Conservation (phyloP, 1,140 invertebrate genomes). For the Calycopis cecrops region DNA sequence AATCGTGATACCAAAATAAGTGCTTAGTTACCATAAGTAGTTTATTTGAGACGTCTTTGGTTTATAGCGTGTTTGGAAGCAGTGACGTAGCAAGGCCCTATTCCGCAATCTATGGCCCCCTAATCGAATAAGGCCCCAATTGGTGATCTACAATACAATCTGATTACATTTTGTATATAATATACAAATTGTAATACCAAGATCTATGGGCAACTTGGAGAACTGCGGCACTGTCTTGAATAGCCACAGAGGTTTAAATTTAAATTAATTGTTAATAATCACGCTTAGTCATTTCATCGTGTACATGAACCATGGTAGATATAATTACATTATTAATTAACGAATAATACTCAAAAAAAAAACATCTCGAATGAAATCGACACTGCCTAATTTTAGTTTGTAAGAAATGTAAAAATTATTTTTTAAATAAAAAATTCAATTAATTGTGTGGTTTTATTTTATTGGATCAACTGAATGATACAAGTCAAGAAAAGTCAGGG, state of each 20-base stretch:
- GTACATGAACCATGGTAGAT: neutral
- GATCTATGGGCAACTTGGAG: no score
- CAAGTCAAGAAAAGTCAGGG: no score
- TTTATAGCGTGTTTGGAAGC: conserved; percentile 1
- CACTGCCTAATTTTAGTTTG: conserved; percentile 62
- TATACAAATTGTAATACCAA: no score
- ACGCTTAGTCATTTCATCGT: conserved; percentile 6
- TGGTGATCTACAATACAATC: no score
- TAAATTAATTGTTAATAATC: conserved; percentile 8
- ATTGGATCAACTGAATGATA: no score
- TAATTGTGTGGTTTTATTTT: no score
- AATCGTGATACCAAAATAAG: conserved; percentile 63
- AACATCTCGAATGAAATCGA: conserved; percentile 36
- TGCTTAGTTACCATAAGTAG: conserved; percentile 25
- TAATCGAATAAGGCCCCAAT: no score
- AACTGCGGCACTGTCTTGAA: no score
- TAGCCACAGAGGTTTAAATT: conserved; percentile 5
- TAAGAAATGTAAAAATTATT: conserved; percentile 58
- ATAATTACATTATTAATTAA: conserved; percentile 18
- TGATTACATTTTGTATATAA: no score
- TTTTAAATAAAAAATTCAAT: conserved; percentile 43
- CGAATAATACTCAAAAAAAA: conserved; percentile 60
- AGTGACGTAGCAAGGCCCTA: no score
- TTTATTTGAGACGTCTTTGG: conserved; percentile 4
- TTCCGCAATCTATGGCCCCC: no score